Evolutionary conservation across 2,113 vertebrate species (phyloP).

Genomic region (Percopsis transmontana): DNA sequence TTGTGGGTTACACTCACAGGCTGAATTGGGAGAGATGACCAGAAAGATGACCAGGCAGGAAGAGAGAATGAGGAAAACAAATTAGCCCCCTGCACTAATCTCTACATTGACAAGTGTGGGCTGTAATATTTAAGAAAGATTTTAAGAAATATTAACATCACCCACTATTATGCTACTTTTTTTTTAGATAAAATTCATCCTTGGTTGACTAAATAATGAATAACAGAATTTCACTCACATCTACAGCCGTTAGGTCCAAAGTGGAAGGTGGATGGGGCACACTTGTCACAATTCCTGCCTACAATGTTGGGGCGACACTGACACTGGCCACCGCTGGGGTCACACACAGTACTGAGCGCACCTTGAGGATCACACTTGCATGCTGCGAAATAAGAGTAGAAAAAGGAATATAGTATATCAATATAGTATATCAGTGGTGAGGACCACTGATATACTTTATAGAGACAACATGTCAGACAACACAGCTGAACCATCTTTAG

Average conservation of each 20-base stretch:
- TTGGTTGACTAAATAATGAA: too few species aligned
- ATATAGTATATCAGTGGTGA: too few species aligned
- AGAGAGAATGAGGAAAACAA: neutral
- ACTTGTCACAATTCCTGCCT: constrained; percentile 88
- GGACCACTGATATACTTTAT: too few species aligned
- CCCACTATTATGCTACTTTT: too few species aligned
- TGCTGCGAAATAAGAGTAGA: constrained; percentile 72
- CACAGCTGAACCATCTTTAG: too few species aligned
- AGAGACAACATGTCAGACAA: neutral
- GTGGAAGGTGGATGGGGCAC: constrained; percentile 88
- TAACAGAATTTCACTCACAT: constrained; percentile 64
- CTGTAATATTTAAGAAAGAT: too few species aligned
- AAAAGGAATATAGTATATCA: too few species aligned
- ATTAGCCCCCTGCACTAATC: too few species aligned
- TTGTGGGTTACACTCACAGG: constrained; percentile 85
- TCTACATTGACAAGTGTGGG: too few species aligned
- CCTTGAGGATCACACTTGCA: constrained; percentile 95
- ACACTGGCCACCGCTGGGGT: constrained; percentile 91
- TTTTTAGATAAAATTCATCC: too few species aligned
- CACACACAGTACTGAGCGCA: constrained; percentile 90
- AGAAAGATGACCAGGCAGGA: neutral
- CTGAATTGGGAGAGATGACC: constrained; percentile 74
- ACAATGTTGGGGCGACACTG: constrained; percentile 89
- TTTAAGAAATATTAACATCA: too few species aligned
- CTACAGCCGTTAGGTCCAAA: constrained; percentile 93